Evolutionary conservation across 1,140 invertebrate species (phyloP).

Genomic region (Drosophila seguyi): DNA sequence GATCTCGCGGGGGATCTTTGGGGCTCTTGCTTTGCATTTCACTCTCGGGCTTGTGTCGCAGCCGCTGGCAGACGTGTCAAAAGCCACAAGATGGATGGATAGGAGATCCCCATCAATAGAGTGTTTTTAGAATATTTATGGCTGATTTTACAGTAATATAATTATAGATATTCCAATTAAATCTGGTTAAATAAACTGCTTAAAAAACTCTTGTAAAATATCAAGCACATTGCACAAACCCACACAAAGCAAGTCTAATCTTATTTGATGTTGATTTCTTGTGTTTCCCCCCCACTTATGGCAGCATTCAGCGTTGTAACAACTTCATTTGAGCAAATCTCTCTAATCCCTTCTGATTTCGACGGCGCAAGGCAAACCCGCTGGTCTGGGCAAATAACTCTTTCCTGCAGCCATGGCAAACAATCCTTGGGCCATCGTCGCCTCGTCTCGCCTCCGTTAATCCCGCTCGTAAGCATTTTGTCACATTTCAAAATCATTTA

Average conservation of each 20-base stretch:
- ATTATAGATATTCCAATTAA: not conserved
- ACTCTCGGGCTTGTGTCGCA: constrained; percentile 33
- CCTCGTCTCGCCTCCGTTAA: constrained; percentile 57
- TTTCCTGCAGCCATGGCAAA: constrained; percentile 35
- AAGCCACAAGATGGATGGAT: constrained; percentile 67
- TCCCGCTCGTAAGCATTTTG: constrained; percentile 83
- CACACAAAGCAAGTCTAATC: constrained; percentile 9
- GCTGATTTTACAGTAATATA: not conserved
- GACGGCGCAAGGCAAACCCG: constrained; percentile 34
- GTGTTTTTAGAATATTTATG: not conserved
- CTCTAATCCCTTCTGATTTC: constrained; percentile 57
- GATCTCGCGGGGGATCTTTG: constrained; percentile 21
- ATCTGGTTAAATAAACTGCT: not conserved
- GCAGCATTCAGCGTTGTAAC: constrained; percentile 33
- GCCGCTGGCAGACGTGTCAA: constrained; percentile 61
- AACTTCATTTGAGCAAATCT: constrained; percentile 72
- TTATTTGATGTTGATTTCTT: constrained; percentile 10
- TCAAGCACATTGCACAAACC: not conserved
- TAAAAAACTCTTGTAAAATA: not conserved
- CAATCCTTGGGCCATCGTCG: constrained; percentile 34
- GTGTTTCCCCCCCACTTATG: not conserved
- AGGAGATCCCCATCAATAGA: constrained; percentile 7
- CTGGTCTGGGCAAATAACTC: constrained; percentile 44
- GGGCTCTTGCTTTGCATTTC: constrained; percentile 36
- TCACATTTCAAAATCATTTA: constrained; percentile 84